Evolutionary conservation across 2,888 invertebrate genomes (phyloP), one percentile per base, ranked within the genome.

Genomic region (Ommatoiulus sabulosus): DNA sequence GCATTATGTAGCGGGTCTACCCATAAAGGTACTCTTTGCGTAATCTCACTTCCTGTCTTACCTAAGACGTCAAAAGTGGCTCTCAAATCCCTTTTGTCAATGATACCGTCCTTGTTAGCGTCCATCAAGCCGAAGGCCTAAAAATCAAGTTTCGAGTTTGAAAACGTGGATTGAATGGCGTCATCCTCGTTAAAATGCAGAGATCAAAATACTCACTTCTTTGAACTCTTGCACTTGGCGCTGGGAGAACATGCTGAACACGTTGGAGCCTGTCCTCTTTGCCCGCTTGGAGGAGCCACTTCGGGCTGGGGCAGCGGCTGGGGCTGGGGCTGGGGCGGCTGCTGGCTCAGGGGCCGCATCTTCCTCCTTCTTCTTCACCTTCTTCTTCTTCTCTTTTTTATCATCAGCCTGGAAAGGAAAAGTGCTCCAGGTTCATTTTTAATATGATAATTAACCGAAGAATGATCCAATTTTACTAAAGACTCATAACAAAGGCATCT

Each of bases 231-330:
- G 97, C 92, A 98, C 97, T 94, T 98, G 97, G 94, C 96, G 96
- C 94, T 97, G 97, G 92, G 97, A 96, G 96, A 98, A 98, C 96
- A 97, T 97, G 93, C 97, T 97, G 95, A 98, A 98, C 93, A 98
- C 97, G 94, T 97, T 97, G 94, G 97, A 97, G 92, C 97, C 97
- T 8, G 91, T 90, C 89, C 91, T 90, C 89, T 91, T 91, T 93
- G 96, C 95, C 93, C 97, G 95, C 94, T 97, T 97, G 92, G 96
- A 96, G 92, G 96, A 96, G 91, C 96, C 96, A 92, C 95, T 95
- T 92, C 96, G 95, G 89, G 94, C 95, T 90, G 95, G 94, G 84
- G 93, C 93, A 15, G 93, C 92, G 44, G 93, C 93, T 43, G 93
- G 92, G 88, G 96, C 94, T 91, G 95, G 95, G 91, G 95, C 94